These are phyloP conservation scores for Spheniscus mendiculus DNA, from an alignment of 2,113 vertebrate species.

Conservation along the genomic window DNA sequence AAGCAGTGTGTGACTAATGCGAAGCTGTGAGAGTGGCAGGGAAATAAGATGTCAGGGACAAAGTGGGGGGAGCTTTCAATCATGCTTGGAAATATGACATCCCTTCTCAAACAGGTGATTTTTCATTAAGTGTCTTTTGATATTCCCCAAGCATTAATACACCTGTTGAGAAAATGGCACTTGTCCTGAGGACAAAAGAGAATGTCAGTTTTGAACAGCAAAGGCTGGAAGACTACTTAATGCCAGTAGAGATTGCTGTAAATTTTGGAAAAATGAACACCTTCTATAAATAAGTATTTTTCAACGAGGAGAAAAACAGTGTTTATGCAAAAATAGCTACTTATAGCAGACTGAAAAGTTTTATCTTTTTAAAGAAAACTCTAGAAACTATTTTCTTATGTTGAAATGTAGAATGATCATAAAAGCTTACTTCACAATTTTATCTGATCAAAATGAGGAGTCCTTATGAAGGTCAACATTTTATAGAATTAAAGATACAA, in stretches of 20 bases:
- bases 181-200: constrained; percentile 39
- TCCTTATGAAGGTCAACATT: not conserved
- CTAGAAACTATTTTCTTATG: not conserved
- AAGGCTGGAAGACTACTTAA: not conserved
- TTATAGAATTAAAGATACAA: not conserved
- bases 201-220: constrained; percentile 2
- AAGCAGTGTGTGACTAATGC: constrained; percentile 43
- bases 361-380: not conserved
- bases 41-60: constrained; percentile 57
- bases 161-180: constrained; percentile 47
- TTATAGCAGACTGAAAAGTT: not conserved
- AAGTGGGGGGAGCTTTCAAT: constrained; percentile 30
- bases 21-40: constrained; percentile 21
- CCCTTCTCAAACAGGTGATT: constrained; percentile 44
- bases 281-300: not conserved
- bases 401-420: not conserved
- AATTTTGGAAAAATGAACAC: not conserved
- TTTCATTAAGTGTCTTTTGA: constrained; percentile 64
- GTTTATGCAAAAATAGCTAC: not conserved
- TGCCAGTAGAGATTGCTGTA: not conserved
- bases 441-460: not conserved
- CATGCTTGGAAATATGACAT: constrained; percentile 36
- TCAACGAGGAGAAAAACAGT: not conserved
- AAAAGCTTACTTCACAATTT: not conserved
- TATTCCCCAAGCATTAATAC: constrained; percentile 38